Evolutionary conservation across 2,797 vertebrate genomes (phyloP).

Genomic region (Cuculus canorus): DNA sequence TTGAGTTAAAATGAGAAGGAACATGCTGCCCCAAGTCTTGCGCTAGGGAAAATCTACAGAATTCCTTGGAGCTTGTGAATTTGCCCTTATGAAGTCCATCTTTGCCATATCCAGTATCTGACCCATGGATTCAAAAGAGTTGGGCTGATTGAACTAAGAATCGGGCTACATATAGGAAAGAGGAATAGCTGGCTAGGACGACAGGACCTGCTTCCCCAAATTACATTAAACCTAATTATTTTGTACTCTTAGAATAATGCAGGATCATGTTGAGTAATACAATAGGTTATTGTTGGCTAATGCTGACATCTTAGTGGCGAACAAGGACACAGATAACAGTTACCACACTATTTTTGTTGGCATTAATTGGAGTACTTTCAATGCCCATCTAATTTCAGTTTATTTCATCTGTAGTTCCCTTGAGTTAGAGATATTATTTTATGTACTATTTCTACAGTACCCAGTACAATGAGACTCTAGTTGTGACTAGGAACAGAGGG

Average conservation of each 20-base stretch:
- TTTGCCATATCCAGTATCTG: not conserved
- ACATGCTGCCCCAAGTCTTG: not conserved
- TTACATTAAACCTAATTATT: not conserved
- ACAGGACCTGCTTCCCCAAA: not conserved
- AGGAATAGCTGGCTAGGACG: not conserved
- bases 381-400: not conserved
- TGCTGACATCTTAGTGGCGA: constrained; percentile 16
- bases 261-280: not conserved
- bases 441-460: not conserved
- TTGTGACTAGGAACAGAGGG: not conserved
- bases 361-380: not conserved
- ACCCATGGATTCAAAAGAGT: not conserved
- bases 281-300: constrained; percentile 24
- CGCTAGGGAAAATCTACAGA: not conserved
- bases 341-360: not conserved
- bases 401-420: not conserved
- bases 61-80: not conserved
- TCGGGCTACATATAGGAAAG: not conserved
- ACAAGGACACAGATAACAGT: constrained; percentile 1
- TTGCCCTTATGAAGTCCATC: not conserved
- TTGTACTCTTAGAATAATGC: not conserved
- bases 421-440: not conserved
- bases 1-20: constrained; percentile 35
- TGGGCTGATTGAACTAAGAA: not conserved
- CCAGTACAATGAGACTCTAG: not conserved